Percentiles rank a stretch among this genome's conserved stretches.
Evolutionary conservation across 2,113 vertebrate species (phyloP).

Genomic region (Calyptomena viridis): DNA sequence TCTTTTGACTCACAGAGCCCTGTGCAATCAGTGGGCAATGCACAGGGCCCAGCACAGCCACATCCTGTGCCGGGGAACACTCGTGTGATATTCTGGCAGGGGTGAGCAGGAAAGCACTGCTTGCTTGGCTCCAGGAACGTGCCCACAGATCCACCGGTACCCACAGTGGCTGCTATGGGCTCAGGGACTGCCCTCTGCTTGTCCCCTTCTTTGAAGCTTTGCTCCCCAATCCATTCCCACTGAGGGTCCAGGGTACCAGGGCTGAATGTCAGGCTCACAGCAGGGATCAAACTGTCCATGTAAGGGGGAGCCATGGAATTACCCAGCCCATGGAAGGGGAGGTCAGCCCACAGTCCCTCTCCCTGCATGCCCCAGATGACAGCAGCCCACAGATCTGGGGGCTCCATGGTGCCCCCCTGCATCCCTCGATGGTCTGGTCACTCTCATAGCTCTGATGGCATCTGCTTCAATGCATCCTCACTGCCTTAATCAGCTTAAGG

Average conservation of each 20-base stretch:
- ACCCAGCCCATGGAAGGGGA: neutral
- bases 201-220: neutral
- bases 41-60: neutral
- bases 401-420: neutral
- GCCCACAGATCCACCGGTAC: neutral
- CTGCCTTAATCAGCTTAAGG: constrained; percentile 40
- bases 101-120: neutral
- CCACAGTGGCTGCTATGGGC: neutral
- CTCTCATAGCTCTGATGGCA: neutral
- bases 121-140: neutral
- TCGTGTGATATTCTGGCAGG: neutral
- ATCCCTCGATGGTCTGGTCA: neutral
- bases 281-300: neutral
- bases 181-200: neutral
- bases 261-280: neutral
- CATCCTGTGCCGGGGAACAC: neutral
- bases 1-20: neutral
- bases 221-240: neutral
- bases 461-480: neutral
- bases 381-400: neutral
- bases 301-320: neutral
- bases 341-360: neutral
- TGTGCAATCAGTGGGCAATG: neutral
- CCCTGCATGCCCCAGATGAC: neutral
- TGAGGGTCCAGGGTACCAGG: rapidly evolving